Evolutionary conservation across 2,113 vertebrate species (phyloP).

Genomic region (Arizona elegans): DNA sequence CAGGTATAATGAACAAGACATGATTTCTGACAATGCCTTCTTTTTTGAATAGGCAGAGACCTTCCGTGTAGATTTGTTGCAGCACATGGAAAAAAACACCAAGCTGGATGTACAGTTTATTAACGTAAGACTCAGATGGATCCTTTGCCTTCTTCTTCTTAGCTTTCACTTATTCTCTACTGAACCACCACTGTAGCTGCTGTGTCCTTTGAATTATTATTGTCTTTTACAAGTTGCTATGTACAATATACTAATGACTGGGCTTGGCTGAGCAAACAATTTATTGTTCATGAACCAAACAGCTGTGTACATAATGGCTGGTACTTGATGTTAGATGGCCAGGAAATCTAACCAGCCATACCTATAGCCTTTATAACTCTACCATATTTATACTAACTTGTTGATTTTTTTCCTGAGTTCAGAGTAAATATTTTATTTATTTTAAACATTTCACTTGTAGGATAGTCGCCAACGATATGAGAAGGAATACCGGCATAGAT

Average conservation of each 20-base stretch:
- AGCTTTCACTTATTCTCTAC: neutral
- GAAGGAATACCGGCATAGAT: conserved; percentile 79
- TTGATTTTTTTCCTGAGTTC: neutral
- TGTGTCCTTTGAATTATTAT: neutral
- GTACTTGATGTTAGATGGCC: neutral
- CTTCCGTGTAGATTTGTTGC: conserved; percentile 87
- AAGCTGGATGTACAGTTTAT: conserved; percentile 94
- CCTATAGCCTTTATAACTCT: neutral
- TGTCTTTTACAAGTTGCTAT: neutral
- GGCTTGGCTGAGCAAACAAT: neutral
- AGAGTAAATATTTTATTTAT: neutral
- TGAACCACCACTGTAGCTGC: neutral
- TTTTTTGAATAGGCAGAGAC: conserved; percentile 80
- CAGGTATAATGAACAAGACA: neutral
- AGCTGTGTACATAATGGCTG: neutral
- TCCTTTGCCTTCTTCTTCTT: neutral
- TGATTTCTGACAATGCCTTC: accelerated
- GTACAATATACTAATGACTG: neutral
- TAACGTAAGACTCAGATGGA: conserved; percentile 72
- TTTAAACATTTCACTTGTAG: conserved; percentile 58
- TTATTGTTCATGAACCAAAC: neutral
- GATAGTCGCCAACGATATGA: conserved; percentile 85
- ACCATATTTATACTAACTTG: neutral
- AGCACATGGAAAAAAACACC: conserved; percentile 94
- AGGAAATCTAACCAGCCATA: neutral